Evolutionary conservation across 1,140 invertebrate genomes (phyloP).

Genomic region (Battus philenor): DNA sequence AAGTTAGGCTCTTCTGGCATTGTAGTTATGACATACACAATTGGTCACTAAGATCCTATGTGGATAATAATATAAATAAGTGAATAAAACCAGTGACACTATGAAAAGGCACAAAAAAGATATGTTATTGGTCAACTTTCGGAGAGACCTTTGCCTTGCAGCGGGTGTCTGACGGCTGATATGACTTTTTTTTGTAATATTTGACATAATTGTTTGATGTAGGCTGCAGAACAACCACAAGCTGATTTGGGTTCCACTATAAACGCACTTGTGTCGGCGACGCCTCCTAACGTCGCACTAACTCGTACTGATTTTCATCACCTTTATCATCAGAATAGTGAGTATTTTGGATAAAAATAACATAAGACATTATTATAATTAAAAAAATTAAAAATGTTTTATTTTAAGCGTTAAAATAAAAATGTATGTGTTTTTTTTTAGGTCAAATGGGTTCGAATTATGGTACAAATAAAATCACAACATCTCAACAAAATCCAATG

Average conservation of each 20-base stretch:
- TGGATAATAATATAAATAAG: too few relatives aligned
- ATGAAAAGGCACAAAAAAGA: too few relatives aligned
- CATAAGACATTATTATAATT: slow-evolving; percentile 2
- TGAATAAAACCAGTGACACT: too few relatives aligned
- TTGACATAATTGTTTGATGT: slow-evolving; percentile 20
- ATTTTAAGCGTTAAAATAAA: too few relatives aligned
- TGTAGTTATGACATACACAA: too few relatives aligned
- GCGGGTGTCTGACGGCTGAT: too few relatives aligned
- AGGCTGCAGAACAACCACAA: slow-evolving; percentile 64
- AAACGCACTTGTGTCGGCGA: slow-evolving; percentile 54
- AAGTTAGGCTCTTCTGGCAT: too few relatives aligned
- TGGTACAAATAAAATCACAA: slow-evolving; percentile 63
- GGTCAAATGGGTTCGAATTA: slow-evolving; percentile 68
- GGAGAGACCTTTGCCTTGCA: too few relatives aligned
- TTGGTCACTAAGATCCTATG: too few relatives aligned
- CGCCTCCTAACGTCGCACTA: slow-evolving; percentile 60
- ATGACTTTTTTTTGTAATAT: too few relatives aligned
- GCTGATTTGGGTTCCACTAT: slow-evolving; percentile 61
- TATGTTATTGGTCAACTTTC: too few relatives aligned
- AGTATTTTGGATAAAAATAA: slow-evolving; percentile 21
- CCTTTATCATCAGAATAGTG: slow-evolving; percentile 53
- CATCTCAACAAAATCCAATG: slow-evolving; percentile 86
- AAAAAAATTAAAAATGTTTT: too few relatives aligned
- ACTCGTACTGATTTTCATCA: slow-evolving; percentile 57
- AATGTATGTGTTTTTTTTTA: slow-evolving; percentile 27